Conservation (phyloP, 2,113 vertebrate species). For the Hemicordylus capensis region DNA sequence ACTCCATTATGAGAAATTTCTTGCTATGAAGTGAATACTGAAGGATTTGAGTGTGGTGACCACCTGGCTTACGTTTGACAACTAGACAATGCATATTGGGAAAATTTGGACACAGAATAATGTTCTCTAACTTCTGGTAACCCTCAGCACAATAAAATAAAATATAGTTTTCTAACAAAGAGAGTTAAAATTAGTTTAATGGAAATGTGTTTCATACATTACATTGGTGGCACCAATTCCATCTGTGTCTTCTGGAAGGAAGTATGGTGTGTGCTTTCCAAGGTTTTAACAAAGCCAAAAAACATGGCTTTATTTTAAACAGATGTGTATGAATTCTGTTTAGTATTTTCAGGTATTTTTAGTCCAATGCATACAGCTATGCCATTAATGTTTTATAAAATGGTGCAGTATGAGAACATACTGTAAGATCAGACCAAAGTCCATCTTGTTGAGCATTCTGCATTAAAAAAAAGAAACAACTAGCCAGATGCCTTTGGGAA, state of each 20-base stretch:
- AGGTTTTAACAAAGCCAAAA: conserved; percentile 35
- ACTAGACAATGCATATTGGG: not conserved
- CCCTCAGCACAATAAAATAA: not conserved
- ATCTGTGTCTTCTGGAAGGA: not conserved
- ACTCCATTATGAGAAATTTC: not conserved
- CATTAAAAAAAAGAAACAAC: not conserved
- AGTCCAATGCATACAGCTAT: conserved; percentile 41
- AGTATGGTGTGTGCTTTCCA: conserved; percentile 46
- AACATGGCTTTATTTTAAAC: conserved; percentile 66
- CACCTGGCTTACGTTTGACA: not conserved
- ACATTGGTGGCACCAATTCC: conserved; percentile 3
- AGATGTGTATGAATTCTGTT: conserved; percentile 55
- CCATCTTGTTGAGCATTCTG: not conserved
- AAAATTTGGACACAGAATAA: not conserved
- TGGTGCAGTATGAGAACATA: conserved; percentile 18
- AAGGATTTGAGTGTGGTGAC: not conserved
- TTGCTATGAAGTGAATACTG: not conserved
- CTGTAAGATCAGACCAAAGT: not conserved
- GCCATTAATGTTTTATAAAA: conserved; percentile 38
- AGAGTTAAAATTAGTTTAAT: not conserved
- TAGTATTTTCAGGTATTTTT: conserved; percentile 60
- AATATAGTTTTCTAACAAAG: not conserved
- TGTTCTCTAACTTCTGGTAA: not conserved
- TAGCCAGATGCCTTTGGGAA: not conserved
- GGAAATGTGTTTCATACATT: not conserved